phyloP scores from a whole-genome alignment of 2,797 vertebrate species.

The Pagetopsis macropterus region DNA sequence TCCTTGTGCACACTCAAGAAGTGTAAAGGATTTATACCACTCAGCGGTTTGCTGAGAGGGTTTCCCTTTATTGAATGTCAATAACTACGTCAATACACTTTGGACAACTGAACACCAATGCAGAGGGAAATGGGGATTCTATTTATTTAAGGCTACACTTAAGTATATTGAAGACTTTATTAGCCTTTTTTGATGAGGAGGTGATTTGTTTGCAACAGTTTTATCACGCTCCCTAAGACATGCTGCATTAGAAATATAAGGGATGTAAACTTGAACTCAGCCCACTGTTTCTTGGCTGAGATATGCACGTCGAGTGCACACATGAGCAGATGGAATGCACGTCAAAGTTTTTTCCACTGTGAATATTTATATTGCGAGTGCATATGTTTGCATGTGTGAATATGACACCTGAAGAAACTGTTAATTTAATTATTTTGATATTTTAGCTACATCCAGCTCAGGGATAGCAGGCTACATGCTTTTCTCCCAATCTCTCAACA shows the following conservation, averaged over 20 bases:
- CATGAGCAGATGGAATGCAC: slow-evolving; percentile 56
- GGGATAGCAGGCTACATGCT: slow-evolving; percentile 58
- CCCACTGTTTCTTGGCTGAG: slow-evolving; percentile 58
- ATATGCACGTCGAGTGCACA: slow-evolving; percentile 18
- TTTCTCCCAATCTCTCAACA: slow-evolving; percentile 56
- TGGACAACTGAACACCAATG: slow-evolving; percentile 73
- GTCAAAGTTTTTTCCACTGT: slow-evolving; percentile 55
- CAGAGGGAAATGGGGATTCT: slow-evolving; percentile 71
- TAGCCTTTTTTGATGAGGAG: slow-evolving; percentile 78
- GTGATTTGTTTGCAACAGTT: slow-evolving; percentile 78
- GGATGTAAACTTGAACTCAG: slow-evolving; percentile 63
- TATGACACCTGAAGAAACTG: slow-evolving; percentile 63
- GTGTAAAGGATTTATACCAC: slow-evolving; percentile 70
- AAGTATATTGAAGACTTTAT: slow-evolving; percentile 83
- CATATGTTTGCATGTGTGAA: slow-evolving; percentile 59
- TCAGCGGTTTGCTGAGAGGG: slow-evolving; percentile 74
- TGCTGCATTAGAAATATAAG: slow-evolving; percentile 62
- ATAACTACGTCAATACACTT: slow-evolving; percentile 76
- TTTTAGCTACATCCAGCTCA: slow-evolving; percentile 56
- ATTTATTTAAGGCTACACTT: slow-evolving; percentile 80
- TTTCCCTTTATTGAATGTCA: slow-evolving; percentile 80
- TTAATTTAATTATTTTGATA: slow-evolving; percentile 63
- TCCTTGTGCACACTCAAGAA: slow-evolving; percentile 55
- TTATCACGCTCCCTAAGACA: slow-evolving; percentile 71
- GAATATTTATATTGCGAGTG: slow-evolving; percentile 59